Evolutionary conservation across 2,113 vertebrate species (phyloP).

Genomic region (Rhineura floridana): DNA sequence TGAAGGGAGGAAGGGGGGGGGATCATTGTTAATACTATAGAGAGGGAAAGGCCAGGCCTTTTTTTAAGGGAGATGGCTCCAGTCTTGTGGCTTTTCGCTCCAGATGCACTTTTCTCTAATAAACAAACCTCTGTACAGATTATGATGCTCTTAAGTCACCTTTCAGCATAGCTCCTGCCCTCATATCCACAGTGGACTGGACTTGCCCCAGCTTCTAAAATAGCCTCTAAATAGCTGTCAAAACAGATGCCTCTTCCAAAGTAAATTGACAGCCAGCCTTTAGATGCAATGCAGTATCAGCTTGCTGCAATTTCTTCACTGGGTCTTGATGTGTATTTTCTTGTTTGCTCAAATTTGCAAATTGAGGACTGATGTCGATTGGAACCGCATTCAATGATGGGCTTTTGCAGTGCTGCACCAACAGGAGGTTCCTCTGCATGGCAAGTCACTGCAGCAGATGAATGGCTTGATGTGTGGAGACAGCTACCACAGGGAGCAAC

Average conservation of each 20-base stretch:
- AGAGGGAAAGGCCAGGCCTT: neutral
- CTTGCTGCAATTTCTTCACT: neutral
- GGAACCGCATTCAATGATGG: neutral
- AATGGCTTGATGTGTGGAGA: neutral
- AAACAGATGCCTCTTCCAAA: neutral
- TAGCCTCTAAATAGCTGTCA: neutral
- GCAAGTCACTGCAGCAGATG: neutral
- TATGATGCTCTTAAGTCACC: rapidly evolving
- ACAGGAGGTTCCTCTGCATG: neutral
- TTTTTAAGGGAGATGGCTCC: neutral
- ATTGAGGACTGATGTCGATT: neutral
- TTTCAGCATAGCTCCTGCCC: neutral
- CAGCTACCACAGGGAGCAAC: neutral
- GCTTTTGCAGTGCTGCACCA: neutral
- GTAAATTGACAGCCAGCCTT: neutral
- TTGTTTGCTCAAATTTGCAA: neutral
- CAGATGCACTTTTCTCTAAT: neutral
- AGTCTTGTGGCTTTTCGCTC: rapidly evolving
- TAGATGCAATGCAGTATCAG: neutral
- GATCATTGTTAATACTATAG: slow-evolving; percentile 28
- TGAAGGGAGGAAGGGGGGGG: neutral
- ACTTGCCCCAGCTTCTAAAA: neutral
- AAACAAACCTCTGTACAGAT: neutral
- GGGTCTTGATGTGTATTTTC: neutral
- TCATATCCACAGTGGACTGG: neutral